Conservation (phyloP, 2,888 invertebrate species). For the Caenorhabditis afra region DNA sequence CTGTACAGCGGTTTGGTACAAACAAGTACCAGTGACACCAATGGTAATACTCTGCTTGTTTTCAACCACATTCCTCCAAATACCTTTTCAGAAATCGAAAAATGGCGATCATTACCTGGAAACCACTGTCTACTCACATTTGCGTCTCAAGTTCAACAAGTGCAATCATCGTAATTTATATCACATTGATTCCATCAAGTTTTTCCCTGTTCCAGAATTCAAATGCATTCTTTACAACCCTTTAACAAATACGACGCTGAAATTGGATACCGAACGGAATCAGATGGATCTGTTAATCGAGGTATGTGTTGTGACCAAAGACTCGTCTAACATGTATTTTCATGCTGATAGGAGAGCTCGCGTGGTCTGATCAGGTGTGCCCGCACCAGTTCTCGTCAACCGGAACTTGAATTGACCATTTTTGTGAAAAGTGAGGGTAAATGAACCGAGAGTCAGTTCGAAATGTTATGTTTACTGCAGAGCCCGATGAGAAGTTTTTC, state of each 20-base stretch:
- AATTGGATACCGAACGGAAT: neutral
- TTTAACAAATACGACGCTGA: neutral
- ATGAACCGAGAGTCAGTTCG: neutral
- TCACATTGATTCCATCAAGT: no score
- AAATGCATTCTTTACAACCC: constrained; percentile 15
- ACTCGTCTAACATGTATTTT: neutral
- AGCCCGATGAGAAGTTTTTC: constrained; percentile 12
- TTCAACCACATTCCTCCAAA: no score
- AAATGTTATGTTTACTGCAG: neutral
- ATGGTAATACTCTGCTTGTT: no score
- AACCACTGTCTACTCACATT: constrained; percentile 3
- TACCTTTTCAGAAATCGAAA: constrained; percentile 17
- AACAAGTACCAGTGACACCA: no score
- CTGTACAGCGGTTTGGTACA: no score
- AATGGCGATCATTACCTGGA: constrained; percentile 16
- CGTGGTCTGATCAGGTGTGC: constrained; percentile 5
- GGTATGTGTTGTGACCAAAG: neutral
- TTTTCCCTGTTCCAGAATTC: neutral
- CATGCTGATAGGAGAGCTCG: constrained; percentile 1
- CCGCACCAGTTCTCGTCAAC: neutral
- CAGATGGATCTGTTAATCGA: constrained; percentile 6
- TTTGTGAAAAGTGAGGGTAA: neutral
- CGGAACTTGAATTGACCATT: neutral
- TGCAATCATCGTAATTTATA: no score
- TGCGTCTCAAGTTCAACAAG: neutral